Evolutionary conservation across 2,888 invertebrate genomes (phyloP), one percentile per base, ranked within the genome.

Genomic region (Amphipyra berbera): DNA sequence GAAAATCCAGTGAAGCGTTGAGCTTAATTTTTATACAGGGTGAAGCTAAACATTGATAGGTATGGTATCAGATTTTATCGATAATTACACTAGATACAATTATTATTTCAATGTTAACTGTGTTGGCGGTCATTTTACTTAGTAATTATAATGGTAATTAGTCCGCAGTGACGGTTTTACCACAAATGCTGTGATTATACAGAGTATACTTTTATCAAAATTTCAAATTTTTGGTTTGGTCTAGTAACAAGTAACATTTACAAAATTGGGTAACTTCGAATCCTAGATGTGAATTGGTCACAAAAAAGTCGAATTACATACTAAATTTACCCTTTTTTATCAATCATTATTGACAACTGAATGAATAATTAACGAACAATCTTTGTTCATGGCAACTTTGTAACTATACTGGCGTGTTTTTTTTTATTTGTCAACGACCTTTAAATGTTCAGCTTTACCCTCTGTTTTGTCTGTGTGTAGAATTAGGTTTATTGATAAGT

Each of bases 1-100:
- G 72, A 54, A 85, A 82, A 83, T 66, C 89, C 90, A 90, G 90
- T 90, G 90, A 85, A 72, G 68, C 75, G 70, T 79, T 79, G 81
- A 82, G 77, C 76, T 82, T 81, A 77, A 71, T 78, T 82, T 76
- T 62, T 70, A 63, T 68, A 66, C 50, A 64, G 68, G 71, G 72
- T 73, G 56, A 79, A 76, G 76, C 75, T 77, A 63, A 82, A 81
- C 68, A 71, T 75, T 68, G 52, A 55, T 52, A 48, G 49, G 53
- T 63, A 55, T 41, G 15, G n/a, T 14, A 33, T 38, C 42, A 46
- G 68, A 27, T 44, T 46, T 66, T 67, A 57, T 64, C 57, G 33
- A 44, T 58, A 61, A 61, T 58, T 49, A 41, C 21, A 21, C 21
- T 21, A n/a, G n/a, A n/a, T 10, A 55, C 30, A 14, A 49, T n/a